A percentile compares a stretch with the other conserved stretches of the same genome.
phyloP scores from a whole-genome alignment of 2,888 invertebrate genomes.

The Tetragnatha montana region DNA sequence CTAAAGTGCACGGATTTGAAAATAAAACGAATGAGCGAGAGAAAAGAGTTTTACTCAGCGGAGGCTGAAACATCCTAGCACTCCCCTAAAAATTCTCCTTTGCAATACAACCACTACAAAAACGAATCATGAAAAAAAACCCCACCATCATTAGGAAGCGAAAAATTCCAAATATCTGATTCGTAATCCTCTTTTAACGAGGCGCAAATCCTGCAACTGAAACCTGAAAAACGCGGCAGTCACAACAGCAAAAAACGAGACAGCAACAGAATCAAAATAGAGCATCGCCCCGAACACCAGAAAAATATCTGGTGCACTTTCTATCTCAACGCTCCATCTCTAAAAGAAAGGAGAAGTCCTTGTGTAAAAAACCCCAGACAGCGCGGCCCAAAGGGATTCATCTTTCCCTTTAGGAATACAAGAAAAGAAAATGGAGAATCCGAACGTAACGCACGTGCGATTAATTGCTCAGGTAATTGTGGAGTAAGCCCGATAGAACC shows the following conservation, averaged over 20 bases:
- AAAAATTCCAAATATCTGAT: background rate
- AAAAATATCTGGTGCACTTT: background rate
- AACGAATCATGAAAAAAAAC: background rate
- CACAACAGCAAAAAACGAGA: background rate
- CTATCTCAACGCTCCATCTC: background rate
- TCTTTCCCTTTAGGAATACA: background rate
- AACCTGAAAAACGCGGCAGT: background rate
- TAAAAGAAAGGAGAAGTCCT: background rate
- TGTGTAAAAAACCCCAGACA: background rate
- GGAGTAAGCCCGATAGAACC: background rate
- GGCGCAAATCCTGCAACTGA: background rate
- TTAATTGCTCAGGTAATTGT: constrained; percentile 54
- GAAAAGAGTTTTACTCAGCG: too few relatives aligned
- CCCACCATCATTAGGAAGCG: background rate
- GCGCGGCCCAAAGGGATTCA: background rate
- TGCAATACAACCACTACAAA: too few relatives aligned
- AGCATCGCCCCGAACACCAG: background rate
- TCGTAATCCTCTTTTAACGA: background rate
- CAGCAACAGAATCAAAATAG: background rate
- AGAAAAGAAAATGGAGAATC: constrained; percentile 11
- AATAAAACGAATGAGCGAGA: too few relatives aligned
- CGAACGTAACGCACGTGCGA: constrained; percentile 48
- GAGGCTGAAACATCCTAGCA: too few relatives aligned
- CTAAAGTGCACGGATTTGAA: too few relatives aligned
- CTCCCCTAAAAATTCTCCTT: too few relatives aligned